A percentile compares a stretch with the other conserved stretches of the same genome.
Conservation (phyloP, 2,113 vertebrate species). For the Tachycineta bicolor region DNA sequence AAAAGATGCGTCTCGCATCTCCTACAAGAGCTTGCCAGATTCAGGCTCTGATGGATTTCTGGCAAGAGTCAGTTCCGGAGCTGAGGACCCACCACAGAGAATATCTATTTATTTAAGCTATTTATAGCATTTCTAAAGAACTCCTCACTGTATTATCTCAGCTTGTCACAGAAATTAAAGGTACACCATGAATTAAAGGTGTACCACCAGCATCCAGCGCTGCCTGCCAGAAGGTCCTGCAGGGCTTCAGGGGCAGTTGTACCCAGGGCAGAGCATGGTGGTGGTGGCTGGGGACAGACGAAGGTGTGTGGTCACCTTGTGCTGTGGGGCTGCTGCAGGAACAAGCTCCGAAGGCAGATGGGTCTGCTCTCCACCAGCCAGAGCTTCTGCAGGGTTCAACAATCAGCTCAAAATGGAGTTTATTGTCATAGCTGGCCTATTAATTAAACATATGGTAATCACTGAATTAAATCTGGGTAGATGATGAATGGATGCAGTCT, state of each 20-base stretch:
- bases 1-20: slow-evolving; percentile 58
- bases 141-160: slow-evolving; percentile 64
- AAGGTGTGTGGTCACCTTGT: neutral
- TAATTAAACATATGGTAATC: slow-evolving; percentile 37
- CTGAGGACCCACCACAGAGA: slow-evolving; percentile 66
- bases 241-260: neutral
- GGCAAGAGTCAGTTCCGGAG: slow-evolving; percentile 66
- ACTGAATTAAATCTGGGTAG: neutral
- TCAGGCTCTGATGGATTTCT: slow-evolving; percentile 66
- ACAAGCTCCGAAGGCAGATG: neutral
- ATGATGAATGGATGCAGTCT: slow-evolving; percentile 8
- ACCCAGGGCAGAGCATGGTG: neutral
- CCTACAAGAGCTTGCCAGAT: slow-evolving; percentile 50
- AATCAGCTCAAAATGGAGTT: neutral
- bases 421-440: neutral
- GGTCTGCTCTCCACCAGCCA: slow-evolving; percentile 5
- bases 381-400: neutral
- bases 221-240: neutral
- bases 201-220: neutral
- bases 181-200: slow-evolving; percentile 57
- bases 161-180: slow-evolving; percentile 59
- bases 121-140: slow-evolving; percentile 69
- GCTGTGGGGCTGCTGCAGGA: neutral
- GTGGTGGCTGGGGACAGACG: neutral
- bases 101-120: slow-evolving; percentile 73